Base-by-base conservation (phyloP, 2,888 invertebrate species). In the Zeuzera pyrina region DNA sequence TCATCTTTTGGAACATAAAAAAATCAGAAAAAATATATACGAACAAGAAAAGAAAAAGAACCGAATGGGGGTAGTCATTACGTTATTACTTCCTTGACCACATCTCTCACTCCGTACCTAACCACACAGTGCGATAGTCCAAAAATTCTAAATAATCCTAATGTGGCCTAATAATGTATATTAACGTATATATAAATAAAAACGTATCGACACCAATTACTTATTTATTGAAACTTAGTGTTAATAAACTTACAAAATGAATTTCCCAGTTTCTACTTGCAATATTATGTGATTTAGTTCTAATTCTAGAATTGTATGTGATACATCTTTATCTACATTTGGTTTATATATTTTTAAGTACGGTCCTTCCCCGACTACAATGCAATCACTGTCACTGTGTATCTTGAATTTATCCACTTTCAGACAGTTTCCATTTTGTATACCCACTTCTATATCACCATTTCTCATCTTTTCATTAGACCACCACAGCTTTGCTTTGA, bases 401-500 rank as follows among this genome's bases (percentile, higher is more conserved):
- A 93, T 92, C 15, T 91, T 94, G 36, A 94, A 89, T 35, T 94
- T 86, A 15, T 97, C 87, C 47, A 91, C 89, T 61, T 86, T 87
- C 26, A 87, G 68, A 55, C 85, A 85, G 34, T 67, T 67, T 43
- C 91, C 89, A 70, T 89, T 90, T 49, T 87, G 86, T 26, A 83
- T 57, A 8, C 88, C 89, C 26, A 73, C 69, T 43, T 79, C 85
- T 19, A 64, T 56, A 28, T 78, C 73, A 11, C 88, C 89, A 52
- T 69, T 64, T 50, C 84, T 81, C 2, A 76, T 48, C 42, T 90
- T 91, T 30, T 87, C 85, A 8, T 91, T 89, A 11, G 89, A 86
- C 96, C 97, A 98, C 89, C 94, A 94, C 52, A 92, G 91, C 56
- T 93, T 89, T 6, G 92, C 88, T 85, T 94, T 95, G 63, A 98